Conservation (phyloP, 2,888 invertebrate genomes). For the Eupeodes latifasciatus region DNA sequence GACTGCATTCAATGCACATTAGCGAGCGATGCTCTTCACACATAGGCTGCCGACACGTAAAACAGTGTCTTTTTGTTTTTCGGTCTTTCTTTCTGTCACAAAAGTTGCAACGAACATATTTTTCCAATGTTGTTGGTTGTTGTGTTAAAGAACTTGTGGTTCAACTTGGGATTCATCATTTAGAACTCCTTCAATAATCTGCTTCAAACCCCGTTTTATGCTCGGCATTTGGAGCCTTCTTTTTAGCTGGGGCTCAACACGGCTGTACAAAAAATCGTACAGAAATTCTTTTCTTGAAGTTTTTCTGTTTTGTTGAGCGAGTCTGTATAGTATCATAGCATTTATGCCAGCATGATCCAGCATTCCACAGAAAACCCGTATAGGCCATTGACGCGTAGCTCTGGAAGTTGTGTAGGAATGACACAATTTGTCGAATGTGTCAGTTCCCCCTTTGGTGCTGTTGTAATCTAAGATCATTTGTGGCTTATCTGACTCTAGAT, state of each 20-base stretch:
- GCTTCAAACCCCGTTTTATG: neutral
- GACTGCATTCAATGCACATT: too few species aligned
- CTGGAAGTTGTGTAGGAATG: constrained; percentile 41
- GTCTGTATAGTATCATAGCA: constrained; percentile 33
- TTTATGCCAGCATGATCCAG: constrained; percentile 48
- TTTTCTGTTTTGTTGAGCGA: constrained; percentile 34
- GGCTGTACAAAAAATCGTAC: constrained; percentile 33
- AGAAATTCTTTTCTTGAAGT: constrained; percentile 36
- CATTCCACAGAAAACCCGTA: constrained; percentile 47
- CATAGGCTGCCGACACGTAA: too few species aligned
- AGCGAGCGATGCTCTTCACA: too few species aligned
- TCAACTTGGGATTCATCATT: neutral
- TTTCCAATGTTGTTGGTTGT: too few species aligned
- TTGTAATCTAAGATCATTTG: constrained; percentile 53
- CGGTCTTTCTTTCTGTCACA: too few species aligned
- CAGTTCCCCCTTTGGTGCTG: constrained; percentile 36
- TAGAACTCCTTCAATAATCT: neutral
- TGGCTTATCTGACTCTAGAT: constrained; percentile 40
- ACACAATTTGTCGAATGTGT: constrained; percentile 46
- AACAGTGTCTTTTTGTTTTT: too few species aligned
- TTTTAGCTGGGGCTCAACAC: constrained; percentile 28
- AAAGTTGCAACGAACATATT: too few species aligned
- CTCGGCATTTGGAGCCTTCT: neutral
- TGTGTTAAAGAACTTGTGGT: too few species aligned
- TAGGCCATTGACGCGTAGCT: constrained; percentile 48